Percentiles rank a stretch among this genome's conserved stretches.
phyloP scores from a whole-genome alignment of 2,113 vertebrate genomes.

The Amblyornis subalaris region DNA sequence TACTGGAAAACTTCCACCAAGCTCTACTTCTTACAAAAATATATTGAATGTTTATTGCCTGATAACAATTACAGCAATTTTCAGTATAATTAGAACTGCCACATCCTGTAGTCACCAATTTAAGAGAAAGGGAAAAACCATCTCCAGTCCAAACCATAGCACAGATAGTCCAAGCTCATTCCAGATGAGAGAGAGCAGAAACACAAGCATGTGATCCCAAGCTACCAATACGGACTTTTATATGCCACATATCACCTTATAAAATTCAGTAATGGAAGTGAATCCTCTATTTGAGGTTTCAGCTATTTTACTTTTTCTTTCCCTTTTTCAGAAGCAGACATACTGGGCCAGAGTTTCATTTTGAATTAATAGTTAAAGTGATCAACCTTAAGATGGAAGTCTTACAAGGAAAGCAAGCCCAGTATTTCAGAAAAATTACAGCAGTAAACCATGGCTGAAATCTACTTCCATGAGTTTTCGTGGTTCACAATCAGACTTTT shows the following conservation, averaged over 20 bases:
- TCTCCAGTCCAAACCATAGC: constrained; percentile 34
- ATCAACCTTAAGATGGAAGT: not conserved
- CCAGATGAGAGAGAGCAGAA: constrained; percentile 35
- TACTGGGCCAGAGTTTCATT: not conserved
- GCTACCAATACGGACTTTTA: constrained; percentile 31
- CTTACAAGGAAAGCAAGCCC: not conserved
- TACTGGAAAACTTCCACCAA: constrained; percentile 36
- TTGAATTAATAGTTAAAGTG: not conserved
- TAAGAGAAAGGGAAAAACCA: constrained; percentile 40
- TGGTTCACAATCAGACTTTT: not conserved
- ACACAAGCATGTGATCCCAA: constrained; percentile 11
- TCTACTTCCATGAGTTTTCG: not conserved
- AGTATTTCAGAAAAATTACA: not conserved
- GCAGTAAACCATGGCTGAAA: not conserved
- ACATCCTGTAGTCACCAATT: constrained; percentile 58
- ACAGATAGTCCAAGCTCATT: constrained; percentile 26
- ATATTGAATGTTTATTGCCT: constrained; percentile 54
- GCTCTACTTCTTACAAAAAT: constrained; percentile 18
- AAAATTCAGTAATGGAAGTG: constrained; percentile 39
- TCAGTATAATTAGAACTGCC: constrained; percentile 46
- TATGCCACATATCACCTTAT: constrained; percentile 42
- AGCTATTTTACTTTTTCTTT: constrained; percentile 10
- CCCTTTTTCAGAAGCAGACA: not conserved
- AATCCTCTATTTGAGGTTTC: constrained; percentile 32
- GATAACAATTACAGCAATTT: constrained; percentile 58